These are phyloP conservation scores for Drosophila atripex DNA, from an alignment of 2,888 invertebrate genomes.

Conservation along the genomic window DNA sequence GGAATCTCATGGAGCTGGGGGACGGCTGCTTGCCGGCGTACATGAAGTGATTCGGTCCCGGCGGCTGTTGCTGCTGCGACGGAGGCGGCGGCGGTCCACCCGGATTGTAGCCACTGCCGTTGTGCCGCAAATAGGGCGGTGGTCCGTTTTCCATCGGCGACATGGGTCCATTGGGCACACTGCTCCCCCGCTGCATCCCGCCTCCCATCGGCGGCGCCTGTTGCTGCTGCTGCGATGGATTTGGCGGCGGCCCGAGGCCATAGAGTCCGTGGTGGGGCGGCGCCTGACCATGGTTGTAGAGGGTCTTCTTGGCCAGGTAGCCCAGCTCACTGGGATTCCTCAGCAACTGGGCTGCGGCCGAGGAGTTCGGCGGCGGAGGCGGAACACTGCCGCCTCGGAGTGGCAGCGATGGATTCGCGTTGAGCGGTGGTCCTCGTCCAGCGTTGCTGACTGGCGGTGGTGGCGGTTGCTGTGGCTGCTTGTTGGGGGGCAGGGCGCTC, in stretches of 20 bases:
- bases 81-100: slow-evolving; percentile 55
- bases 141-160: slow-evolving; percentile 81
- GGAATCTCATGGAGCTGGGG: slow-evolving; percentile 72
- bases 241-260: slow-evolving; percentile 46
- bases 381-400: slow-evolving; percentile 79
- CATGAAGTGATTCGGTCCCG: slow-evolving; percentile 66
- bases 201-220: slow-evolving; percentile 63
- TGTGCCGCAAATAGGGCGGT: slow-evolving; percentile 64
- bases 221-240: slow-evolving; percentile 53
- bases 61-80: slow-evolving; percentile 56
- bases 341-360: slow-evolving; percentile 63
- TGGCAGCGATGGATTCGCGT: slow-evolving; percentile 50
- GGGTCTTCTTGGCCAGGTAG: slow-evolving; percentile 76
- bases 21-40: slow-evolving; percentile 64
- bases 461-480: slow-evolving; percentile 67
- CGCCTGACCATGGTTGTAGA: slow-evolving; percentile 74
- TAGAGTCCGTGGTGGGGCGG: slow-evolving; percentile 68
- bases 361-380: slow-evolving; percentile 69
- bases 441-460: slow-evolving; percentile 66
- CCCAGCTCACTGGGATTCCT: slow-evolving; percentile 81
- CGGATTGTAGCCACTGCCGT: slow-evolving; percentile 69
- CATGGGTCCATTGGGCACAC: slow-evolving; percentile 82
- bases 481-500: slow-evolving; percentile 81
- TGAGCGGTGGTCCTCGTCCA: slow-evolving; percentile 65
- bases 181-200: slow-evolving; percentile 72